Evolutionary conservation across 2,888 invertebrate genomes (phyloP).

Genomic region (Cremastinae sp.): DNA sequence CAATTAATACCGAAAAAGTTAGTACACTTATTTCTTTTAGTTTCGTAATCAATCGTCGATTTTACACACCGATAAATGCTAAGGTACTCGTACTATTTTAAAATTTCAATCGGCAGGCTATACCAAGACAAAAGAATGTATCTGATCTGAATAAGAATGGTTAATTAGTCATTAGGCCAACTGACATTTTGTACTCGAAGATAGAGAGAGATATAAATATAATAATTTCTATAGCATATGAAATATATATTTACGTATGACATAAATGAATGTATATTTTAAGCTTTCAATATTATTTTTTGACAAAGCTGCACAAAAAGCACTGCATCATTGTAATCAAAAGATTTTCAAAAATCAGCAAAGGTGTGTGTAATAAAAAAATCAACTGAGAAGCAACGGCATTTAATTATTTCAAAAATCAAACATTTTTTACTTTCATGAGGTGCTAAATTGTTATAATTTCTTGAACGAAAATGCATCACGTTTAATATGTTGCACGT

Average conservation of each 20-base stretch:
- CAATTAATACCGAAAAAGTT: constrained; percentile 44
- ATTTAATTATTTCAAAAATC: too few relatives aligned
- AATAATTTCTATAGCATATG: constrained; percentile 47
- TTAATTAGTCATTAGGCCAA: constrained; percentile 38
- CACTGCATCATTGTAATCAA: constrained; percentile 57
- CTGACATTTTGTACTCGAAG: constrained; percentile 48
- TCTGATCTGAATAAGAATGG: constrained; percentile 5
- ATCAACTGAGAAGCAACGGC: neutral
- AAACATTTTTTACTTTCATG: too few relatives aligned
- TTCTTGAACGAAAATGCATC: too few relatives aligned
- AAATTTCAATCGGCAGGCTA: constrained; percentile 6
- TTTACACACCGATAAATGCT: constrained; percentile 1
- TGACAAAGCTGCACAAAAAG: constrained; percentile 53
- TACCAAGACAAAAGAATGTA: constrained; percentile 14
- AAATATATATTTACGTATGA: constrained; percentile 51
- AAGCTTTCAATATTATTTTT: constrained; percentile 61
- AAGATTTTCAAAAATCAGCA: constrained; percentile 33
- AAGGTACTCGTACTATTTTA: constrained; percentile 23
- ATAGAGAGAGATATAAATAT: constrained; percentile 25
- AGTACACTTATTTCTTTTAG: constrained; percentile 28
- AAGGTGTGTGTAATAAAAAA: constrained; percentile 53
- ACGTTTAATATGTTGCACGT: too few relatives aligned
- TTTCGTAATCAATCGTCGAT: constrained; percentile 12
- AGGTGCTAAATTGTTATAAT: too few relatives aligned
- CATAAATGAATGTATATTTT: constrained; percentile 41